phyloP scores from a whole-genome alignment of 1,140 invertebrate genomes.

The Harpegnathos saltator region DNA sequence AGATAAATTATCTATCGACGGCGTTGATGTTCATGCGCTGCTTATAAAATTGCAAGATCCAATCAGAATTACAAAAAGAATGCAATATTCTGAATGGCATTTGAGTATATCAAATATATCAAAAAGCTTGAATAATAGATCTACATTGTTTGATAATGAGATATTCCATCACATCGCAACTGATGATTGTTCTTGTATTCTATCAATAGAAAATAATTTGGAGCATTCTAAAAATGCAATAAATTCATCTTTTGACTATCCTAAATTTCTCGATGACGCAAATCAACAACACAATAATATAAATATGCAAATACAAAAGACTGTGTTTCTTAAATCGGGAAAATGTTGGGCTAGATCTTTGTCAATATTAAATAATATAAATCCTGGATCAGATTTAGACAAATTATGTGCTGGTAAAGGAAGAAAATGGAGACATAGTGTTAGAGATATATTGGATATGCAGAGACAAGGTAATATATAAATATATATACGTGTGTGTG shows the following conservation, averaged over 20 bases:
- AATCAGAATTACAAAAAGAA: conserved; percentile 68
- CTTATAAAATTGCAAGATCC: conserved; percentile 71
- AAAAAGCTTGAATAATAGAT: conserved; percentile 34
- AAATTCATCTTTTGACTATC: neutral
- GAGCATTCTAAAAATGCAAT: neutral
- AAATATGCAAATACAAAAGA: conserved; percentile 37
- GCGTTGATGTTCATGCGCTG: conserved; percentile 20
- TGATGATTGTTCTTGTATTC: neutral
- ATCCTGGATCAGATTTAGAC: conserved; percentile 73
- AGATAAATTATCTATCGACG: neutral
- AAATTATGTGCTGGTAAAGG: conserved; percentile 76
- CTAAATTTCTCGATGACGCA: neutral
- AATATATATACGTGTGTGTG: neutral
- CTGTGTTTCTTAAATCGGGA: conserved; percentile 80
- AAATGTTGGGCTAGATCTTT: conserved; percentile 83
- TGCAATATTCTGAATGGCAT: conserved; percentile 65
- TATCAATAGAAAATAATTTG: neutral
- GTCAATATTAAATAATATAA: conserved; percentile 81
- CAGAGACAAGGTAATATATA: conserved; percentile 77
- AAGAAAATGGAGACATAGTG: conserved; percentile 81
- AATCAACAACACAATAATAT: neutral
- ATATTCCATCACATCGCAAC: neutral
- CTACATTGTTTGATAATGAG: neutral
- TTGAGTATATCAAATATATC: conserved; percentile 49
- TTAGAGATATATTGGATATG: conserved; percentile 78